Evolutionary conservation across 2,888 invertebrate genomes (phyloP).

Genomic region (Himalopsyche japonica): DNA sequence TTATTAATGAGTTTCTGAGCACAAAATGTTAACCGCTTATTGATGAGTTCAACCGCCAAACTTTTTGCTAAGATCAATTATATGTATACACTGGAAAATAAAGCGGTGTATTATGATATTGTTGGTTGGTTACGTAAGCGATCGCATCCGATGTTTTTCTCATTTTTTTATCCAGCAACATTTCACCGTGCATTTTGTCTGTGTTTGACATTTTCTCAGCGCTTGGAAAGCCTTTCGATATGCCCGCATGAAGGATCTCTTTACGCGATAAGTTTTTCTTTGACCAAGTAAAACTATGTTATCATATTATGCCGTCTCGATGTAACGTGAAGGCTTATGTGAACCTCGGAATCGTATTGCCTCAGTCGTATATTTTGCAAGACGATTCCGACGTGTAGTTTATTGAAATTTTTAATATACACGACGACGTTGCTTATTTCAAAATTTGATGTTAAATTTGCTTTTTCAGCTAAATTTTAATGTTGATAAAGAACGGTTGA

Average conservation of each 20-base stretch:
- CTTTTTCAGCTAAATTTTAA: too few species aligned
- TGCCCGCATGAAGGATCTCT: neutral
- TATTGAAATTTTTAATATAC: neutral
- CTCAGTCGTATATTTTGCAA: neutral
- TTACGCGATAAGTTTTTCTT: neutral
- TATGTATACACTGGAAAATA: too few species aligned
- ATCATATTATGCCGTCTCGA: neutral
- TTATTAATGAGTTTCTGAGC: too few species aligned
- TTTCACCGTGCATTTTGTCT: neutral
- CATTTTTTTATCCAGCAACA: too few species aligned
- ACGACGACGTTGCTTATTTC: too few species aligned
- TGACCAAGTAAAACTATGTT: neutral
- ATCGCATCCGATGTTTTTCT: too few species aligned
- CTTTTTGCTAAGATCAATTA: too few species aligned
- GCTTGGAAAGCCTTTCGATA: neutral
- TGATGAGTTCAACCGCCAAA: too few species aligned
- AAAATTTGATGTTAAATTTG: neutral
- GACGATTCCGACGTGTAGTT: neutral
- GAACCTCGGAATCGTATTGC: neutral
- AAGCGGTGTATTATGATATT: too few species aligned
- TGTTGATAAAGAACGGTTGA: too few species aligned
- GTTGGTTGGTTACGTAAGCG: too few species aligned
- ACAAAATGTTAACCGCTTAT: too few species aligned
- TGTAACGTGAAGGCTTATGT: neutral
- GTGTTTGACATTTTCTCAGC: neutral